These are phyloP conservation scores for Eledona agricola DNA, from an alignment of 2,888 invertebrate species.

Conservation along the genomic window DNA sequence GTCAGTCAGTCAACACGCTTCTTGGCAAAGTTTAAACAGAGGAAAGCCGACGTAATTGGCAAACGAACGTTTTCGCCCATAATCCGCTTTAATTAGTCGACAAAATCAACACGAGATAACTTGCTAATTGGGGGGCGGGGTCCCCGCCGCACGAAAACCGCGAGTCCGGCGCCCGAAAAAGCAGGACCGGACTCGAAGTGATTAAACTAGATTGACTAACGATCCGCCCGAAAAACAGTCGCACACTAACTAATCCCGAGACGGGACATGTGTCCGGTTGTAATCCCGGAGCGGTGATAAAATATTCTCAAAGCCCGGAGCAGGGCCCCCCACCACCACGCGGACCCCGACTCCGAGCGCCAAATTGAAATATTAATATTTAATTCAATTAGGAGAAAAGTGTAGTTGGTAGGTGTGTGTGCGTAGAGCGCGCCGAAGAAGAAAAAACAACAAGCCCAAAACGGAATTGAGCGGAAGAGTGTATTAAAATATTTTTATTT, in stretches of 20 bases:
- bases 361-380: constrained; percentile 59
- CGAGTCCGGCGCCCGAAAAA: neutral
- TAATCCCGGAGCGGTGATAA: constrained; percentile 45
- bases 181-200: neutral
- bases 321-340: neutral
- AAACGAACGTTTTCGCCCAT: constrained; percentile 48
- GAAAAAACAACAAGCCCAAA: constrained; percentile 16
- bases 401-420: no score
- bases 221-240: constrained; percentile 14
- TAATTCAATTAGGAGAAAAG: constrained; percentile 57
- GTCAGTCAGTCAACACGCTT: constrained; percentile 30
- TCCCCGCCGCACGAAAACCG: constrained; percentile 4
- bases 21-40: constrained; percentile 29
- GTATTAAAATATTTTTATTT: constrained; percentile 30
- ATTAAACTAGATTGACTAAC: constrained; percentile 15
- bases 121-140: constrained; percentile 40
- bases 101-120: constrained; percentile 57
- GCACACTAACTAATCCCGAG: constrained; percentile 13
- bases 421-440: no score
- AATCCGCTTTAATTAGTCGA: constrained; percentile 58
- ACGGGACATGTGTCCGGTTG: constrained; percentile 15
- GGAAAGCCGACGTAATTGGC: constrained; percentile 38
- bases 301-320: constrained; percentile 53
- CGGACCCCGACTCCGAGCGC: constrained; percentile 15
- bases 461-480: constrained; percentile 26